Base-by-base conservation (phyloP, 2,888 invertebrate species). In the Agelastica alni region DNA sequence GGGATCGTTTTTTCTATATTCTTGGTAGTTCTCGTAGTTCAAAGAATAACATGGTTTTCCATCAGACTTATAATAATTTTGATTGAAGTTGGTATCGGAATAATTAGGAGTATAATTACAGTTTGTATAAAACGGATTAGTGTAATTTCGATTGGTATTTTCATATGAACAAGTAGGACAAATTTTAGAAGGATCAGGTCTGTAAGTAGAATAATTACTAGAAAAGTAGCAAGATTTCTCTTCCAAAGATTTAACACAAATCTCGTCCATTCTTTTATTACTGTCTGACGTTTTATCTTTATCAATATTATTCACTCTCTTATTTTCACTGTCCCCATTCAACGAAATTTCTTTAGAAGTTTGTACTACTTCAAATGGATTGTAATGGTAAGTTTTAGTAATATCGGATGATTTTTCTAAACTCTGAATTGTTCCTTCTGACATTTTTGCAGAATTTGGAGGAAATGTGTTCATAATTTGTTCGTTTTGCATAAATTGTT, bases 41-140 rank as follows among this genome's bases (percentile, higher is more conserved):
- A 67, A 55, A 5, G 64, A 59, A 34, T 69, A 70, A 47, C 68
- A 66, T 17, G 60, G 59, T 31, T 67, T 64, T 26, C 60, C 59
- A 43, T 67, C 68, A 5, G 64, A 62, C 42, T 64, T 68, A 14
- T 68, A 64, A 54, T 66, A 67, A 47, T 61, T 67, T 26, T 66
- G 64, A 53, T 69, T 70, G 36, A 68, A 70, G 54, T 63, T 70
- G 22, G 57, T 63, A 45, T 70, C 70, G 1, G 66, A 54, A 43
- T 70, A 70, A 49, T 65, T 67, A 47, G 73, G 73, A 49, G 62
- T 68, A 55, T 70, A 74, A 52, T 67, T 71, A 48, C 70, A 72
- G 49, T 70, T 74, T 1, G 71, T 71, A 52, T 75, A 74, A 7
- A 73, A 55, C 2, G 72, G 68, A 54, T 74, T 72, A 6, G 67